Conservation (phyloP, 2,888 invertebrate genomes). For the Crossocerus cetratus region DNA sequence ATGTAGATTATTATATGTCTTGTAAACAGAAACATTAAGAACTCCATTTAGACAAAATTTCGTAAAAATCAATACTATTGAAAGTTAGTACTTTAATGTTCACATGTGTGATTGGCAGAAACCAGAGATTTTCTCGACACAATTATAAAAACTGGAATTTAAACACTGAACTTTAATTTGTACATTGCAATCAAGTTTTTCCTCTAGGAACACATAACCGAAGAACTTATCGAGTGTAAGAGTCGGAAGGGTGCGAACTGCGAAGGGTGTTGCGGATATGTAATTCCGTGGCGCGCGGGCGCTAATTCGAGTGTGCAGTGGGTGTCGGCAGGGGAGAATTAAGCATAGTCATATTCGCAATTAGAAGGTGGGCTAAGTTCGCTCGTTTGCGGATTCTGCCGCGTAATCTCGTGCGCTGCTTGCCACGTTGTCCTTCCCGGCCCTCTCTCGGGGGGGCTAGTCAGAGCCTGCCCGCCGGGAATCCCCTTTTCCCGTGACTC, state of each 20-base stretch:
- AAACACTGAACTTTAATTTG: no score
- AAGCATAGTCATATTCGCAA: conserved; percentile 75
- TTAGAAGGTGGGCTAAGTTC: conserved; percentile 70
- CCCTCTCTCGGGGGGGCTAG: conserved; percentile 7
- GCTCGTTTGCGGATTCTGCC: conserved; percentile 72
- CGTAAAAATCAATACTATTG: no score
- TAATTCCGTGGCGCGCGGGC: conserved; percentile 42
- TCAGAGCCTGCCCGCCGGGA: conserved; percentile 18
- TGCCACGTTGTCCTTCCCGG: conserved; percentile 39
- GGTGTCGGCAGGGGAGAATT: conserved; percentile 62
- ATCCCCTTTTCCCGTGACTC: conserved; percentile 55
- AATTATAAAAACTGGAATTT: no score
- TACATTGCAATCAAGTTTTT: neutral
- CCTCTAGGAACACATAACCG: no score
- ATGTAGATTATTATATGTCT: no score
- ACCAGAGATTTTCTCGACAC: no score
- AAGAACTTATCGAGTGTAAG: neutral
- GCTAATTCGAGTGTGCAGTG: conserved; percentile 42
- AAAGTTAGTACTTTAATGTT: no score
- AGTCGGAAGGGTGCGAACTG: neutral
- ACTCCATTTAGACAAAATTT: no score
- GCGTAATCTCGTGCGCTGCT: conserved; percentile 66
- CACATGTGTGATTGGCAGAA: no score
- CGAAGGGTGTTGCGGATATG: conserved; percentile 16
- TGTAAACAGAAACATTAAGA: no score